Evolutionary conservation across 2,113 vertebrate species (phyloP), one percentile per base, ranked within the genome.

Genomic region (Hippocampus zosterae): DNA sequence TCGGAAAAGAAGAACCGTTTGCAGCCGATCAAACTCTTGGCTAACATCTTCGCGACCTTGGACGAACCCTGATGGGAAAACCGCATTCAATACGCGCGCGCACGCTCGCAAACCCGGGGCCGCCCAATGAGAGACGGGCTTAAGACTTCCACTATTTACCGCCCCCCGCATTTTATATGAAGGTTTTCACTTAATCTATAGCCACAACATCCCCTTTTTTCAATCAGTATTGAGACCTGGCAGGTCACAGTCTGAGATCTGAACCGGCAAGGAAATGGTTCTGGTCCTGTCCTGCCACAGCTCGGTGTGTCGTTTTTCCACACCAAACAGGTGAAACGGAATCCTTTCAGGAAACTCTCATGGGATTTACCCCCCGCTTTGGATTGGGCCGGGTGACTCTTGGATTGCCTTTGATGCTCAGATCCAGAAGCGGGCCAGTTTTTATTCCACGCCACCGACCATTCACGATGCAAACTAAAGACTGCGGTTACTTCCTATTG

Each of bases 401-500:
- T 68, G 68, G 79, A 59, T 80, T 76, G 63, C 79, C 56, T 75
- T 80, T 75, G 79, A 79, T 85, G 82, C 82, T 79, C 63, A 37
- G 73, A 85, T 86, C 59, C 75, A 85, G 67, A 81, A 79, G 68
- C 61, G 70, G 66, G 59, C 72, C 70, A 63, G 74, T 78, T 79
- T 55, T 74, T 69, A 68, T 66, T 68, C 69, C 62, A 71, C 72
- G 65, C 27, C 81, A 81, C 70, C 74, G 0, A 89, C 84, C 86
- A 83, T 82, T 88, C 83, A 77, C 77, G 75, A 62, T 69, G 67
- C 75, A 74, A 73, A 84, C 68, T 70, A 81, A 84, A 80, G 76
- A 84, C 78, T 89, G 83, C 90, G 85, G 85, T 84, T 83, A 79
- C 82, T 89, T 72, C 84, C 88, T 80, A 87, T 85, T 80, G 79